Evolutionary conservation across 2,797 vertebrate genomes (phyloP).

Genomic region (Tamandua tetradactyla): DNA sequence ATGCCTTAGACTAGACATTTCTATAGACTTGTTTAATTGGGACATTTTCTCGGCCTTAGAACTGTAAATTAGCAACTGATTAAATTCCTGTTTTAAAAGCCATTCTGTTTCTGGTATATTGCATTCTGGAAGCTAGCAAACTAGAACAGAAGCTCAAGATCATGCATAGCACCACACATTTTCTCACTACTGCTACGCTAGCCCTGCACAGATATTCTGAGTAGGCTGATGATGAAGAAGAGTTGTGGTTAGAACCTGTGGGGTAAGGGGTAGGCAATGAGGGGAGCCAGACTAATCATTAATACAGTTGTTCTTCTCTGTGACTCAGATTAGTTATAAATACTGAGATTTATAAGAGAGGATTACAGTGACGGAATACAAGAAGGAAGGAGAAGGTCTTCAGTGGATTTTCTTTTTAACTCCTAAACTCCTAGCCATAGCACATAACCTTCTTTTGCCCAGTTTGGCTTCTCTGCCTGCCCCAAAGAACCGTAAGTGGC

Average conservation of each 20-base stretch:
- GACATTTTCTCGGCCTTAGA: too few relatives aligned
- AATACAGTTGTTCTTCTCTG: slow-evolving; percentile 39
- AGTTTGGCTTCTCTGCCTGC: neutral
- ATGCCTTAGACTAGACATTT: too few relatives aligned
- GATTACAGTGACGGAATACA: neutral
- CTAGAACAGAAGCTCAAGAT: too few relatives aligned
- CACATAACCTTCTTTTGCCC: neutral
- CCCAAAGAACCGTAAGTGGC: neutral
- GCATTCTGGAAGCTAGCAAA: too few relatives aligned
- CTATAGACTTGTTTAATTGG: too few relatives aligned
- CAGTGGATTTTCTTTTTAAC: slow-evolving; percentile 26
- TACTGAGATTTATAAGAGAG: slow-evolving; percentile 26
- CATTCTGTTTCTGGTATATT: too few relatives aligned
- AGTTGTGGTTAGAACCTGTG: neutral
- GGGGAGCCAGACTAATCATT: slow-evolving; percentile 1
- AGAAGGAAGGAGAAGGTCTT: slow-evolving; percentile 6
- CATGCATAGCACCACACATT: neutral
- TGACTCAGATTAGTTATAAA: slow-evolving; percentile 62
- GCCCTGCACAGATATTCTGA: slow-evolving; percentile 44
- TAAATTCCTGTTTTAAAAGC: too few relatives aligned
- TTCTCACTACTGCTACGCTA: neutral
- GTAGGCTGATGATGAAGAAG: slow-evolving; percentile 8
- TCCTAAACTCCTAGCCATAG: neutral
- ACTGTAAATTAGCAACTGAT: too few relatives aligned
- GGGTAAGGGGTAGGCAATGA: neutral